Evolutionary conservation across 2,797 vertebrate species (phyloP), one percentile per base, ranked within the genome.

Genomic region (Spheniscus humboldti): DNA sequence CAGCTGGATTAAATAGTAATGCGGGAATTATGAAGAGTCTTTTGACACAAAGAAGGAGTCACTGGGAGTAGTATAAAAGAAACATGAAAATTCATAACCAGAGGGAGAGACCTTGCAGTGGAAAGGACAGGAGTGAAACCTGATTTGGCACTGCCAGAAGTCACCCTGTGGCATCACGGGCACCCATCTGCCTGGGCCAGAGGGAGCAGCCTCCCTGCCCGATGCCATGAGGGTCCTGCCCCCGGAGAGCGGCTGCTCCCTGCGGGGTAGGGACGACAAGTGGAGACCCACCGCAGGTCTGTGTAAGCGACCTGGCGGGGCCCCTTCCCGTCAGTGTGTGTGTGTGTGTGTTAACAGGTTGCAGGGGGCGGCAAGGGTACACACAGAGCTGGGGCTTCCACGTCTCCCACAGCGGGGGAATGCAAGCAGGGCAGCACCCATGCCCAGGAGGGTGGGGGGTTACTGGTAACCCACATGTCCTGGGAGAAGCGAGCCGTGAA

Each of bases 181-280:
- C 39, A 39, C 39, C 39, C 39, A 39, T 39, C 60, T 69, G 39
- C 18, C 19, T 25, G 53, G 33, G 35, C 11, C n/a, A 41, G 39
- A 53, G 14, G 11, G 24, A 50, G 27, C 43, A 19, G 23, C 60
- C 11, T 77, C 17, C 19, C 35, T 41, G 9, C 11, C 47, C 0
- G 0, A 3, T 11, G 27, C 5, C 7, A 0, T 30, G 13, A 39
- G 3, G 5, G 31, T 69, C 24, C 47, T 71, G 27, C 3, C 6
- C 23, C 25, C 2, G 1, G 23, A 0, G 0, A 60, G 30, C 0
- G 1, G 15, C 27, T 76, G 30, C 28, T 89, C 19, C 25, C 24
- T 4, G 1, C 2, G 5, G 28, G 16, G 5, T 24, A 20, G 3
- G 7, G 17, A 68, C 2, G 10, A 17, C 3, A 4, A 59, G 35